Evolutionary conservation across 1,140 invertebrate species (phyloP).

Genomic region (Neodiprion lecontei): DNA sequence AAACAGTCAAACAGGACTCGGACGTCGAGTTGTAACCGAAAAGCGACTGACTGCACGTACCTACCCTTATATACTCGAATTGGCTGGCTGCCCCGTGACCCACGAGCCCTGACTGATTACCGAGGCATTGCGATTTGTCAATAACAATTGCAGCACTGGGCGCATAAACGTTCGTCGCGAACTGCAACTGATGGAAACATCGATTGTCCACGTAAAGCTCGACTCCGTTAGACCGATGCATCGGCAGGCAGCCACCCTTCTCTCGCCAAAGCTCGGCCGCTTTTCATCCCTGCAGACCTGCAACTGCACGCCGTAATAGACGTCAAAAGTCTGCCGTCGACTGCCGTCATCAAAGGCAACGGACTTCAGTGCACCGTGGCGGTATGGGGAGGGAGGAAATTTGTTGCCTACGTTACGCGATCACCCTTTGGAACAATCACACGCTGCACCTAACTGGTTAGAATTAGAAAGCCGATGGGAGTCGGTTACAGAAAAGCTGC

Average conservation of each 20-base stretch:
- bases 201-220: slow-evolving; percentile 35
- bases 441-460: too few species aligned
- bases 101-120: slow-evolving; percentile 42
- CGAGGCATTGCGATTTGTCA: slow-evolving; percentile 47
- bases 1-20: too few species aligned
- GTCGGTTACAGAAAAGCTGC: too few species aligned
- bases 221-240: neutral
- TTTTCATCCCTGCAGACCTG: neutral
- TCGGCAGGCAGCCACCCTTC: neutral
- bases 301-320: neutral
- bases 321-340: slow-evolving; percentile 6
- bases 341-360: neutral
- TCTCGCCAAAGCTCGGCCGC: neutral
- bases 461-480: too few species aligned
- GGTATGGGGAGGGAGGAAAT: neutral
- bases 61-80: slow-evolving; percentile 7
- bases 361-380: neutral
- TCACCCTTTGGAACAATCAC: too few species aligned
- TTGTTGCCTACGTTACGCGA: neutral
- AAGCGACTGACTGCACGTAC: neutral
- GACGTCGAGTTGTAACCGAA: too few species aligned
- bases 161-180: slow-evolving; percentile 37
- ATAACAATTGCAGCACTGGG: slow-evolving; percentile 42
- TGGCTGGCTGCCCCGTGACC: neutral
- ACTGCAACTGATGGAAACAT: slow-evolving; percentile 37